These are phyloP conservation scores for Plagiodera versicolora DNA, from an alignment of 2,888 invertebrate genomes.

Conservation along the genomic window DNA sequence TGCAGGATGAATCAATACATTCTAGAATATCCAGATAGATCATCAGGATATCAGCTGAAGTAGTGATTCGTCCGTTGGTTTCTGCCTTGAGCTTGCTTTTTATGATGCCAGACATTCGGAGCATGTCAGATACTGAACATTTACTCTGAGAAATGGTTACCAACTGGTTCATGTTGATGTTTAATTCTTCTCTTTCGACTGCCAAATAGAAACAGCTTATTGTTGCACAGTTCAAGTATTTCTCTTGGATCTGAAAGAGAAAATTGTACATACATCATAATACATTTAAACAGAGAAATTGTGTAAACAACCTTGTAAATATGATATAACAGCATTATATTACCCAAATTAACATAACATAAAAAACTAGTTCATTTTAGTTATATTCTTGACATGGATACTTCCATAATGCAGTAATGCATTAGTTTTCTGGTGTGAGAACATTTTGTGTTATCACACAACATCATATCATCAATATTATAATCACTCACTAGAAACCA, in stretches of 20 bases:
- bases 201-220: constrained; percentile 86
- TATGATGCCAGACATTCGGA: constrained; percentile 83
- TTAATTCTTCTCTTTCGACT: constrained; percentile 65
- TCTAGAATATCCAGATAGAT: constrained; percentile 66
- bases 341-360: too few relatives aligned
- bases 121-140: constrained; percentile 81
- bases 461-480: too few relatives aligned
- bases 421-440: too few relatives aligned
- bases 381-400: too few relatives aligned
- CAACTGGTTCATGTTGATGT: constrained; percentile 67
- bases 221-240: constrained; percentile 86
- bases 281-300: too few relatives aligned
- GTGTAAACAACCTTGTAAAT: too few relatives aligned
- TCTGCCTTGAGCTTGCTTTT: constrained; percentile 73
- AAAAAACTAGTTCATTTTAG: too few relatives aligned
- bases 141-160: constrained; percentile 71
- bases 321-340: too few relatives aligned
- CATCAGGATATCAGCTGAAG: constrained; percentile 67
- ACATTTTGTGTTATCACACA: too few relatives aligned
- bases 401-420: too few relatives aligned
- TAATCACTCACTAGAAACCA: too few relatives aligned
- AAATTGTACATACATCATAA: not conserved
- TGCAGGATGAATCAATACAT: constrained; percentile 39
- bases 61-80: constrained; percentile 62
- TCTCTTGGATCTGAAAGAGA: constrained; percentile 63